Percentiles rank a stretch among this genome's conserved stretches.
phyloP scores from a whole-genome alignment of 2,888 invertebrate species.

The Sarcophaga rosellei region DNA sequence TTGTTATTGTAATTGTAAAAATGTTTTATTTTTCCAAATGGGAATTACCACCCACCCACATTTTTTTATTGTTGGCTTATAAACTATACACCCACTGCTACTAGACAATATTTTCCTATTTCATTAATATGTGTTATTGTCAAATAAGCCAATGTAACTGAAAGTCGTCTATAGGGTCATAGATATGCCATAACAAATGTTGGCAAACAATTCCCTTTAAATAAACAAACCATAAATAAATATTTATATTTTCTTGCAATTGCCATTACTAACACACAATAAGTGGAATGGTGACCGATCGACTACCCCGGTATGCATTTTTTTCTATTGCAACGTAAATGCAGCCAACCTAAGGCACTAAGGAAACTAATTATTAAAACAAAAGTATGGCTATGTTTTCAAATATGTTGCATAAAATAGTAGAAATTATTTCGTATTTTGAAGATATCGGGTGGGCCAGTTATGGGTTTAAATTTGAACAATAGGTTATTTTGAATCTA shows the following conservation, averaged over 20 bases:
- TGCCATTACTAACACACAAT: constrained; percentile 62
- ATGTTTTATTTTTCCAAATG: constrained; percentile 25
- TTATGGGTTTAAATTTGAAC: too few species aligned
- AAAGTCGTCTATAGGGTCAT: constrained; percentile 53
- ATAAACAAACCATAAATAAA: constrained; percentile 33
- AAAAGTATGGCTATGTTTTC: too few species aligned
- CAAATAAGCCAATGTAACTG: constrained; percentile 26
- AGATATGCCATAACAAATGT: constrained; percentile 52
- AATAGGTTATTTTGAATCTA: too few species aligned
- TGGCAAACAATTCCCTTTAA: constrained; percentile 61
- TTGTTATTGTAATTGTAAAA: constrained; percentile 51
- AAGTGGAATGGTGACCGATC: constrained; percentile 46
- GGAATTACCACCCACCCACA: constrained; percentile 50
- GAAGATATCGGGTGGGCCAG: too few species aligned
- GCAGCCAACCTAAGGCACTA: constrained; percentile 21
- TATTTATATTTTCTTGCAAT: constrained; percentile 63
- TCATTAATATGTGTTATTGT: not conserved
- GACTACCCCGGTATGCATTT: constrained; percentile 56
- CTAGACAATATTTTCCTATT: constrained; percentile 20
- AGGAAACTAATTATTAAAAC: not conserved
- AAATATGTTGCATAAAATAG: too few species aligned
- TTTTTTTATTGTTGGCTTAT: not conserved
- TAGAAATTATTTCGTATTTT: too few species aligned
- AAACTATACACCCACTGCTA: constrained; percentile 64
- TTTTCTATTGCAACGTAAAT: constrained; percentile 15